Conservation (phyloP, 2,113 vertebrate genomes). For the Mohoua ochrocephala region DNA sequence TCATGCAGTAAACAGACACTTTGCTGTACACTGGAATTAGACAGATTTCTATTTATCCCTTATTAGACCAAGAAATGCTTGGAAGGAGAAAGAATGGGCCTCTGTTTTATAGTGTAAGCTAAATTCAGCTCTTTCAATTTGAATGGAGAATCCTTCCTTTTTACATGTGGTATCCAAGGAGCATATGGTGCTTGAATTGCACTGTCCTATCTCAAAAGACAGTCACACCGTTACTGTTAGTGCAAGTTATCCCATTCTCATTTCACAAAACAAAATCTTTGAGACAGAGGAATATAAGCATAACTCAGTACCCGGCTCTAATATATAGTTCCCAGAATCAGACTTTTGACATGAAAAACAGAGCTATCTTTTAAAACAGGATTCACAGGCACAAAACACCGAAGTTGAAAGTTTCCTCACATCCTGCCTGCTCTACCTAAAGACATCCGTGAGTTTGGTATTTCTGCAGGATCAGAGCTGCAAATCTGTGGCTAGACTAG, state of each 20-base stretch:
- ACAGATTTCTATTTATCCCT: not conserved
- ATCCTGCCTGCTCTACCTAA: not conserved
- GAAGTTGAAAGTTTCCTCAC: not conserved
- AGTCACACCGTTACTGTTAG: not conserved
- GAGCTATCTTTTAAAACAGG: not conserved
- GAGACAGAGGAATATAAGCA: not conserved
- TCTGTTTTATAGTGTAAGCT: not conserved
- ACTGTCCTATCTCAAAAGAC: not conserved
- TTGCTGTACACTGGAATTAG: not conserved
- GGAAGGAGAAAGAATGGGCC: not conserved
- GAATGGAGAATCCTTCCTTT: not conserved
- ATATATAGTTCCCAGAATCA: not conserved
- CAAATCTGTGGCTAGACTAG: not conserved
- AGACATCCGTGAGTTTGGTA: not conserved
- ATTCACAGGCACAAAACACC: not conserved
- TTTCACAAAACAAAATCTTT: not conserved
- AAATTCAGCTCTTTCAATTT: not conserved
- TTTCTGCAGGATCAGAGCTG: not conserved
- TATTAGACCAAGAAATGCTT: not conserved
- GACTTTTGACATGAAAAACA: not conserved
- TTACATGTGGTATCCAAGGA: not conserved
- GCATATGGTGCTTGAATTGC: not conserved
- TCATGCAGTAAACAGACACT: not conserved
- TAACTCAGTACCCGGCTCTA: not conserved
- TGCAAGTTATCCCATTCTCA: not conserved